A percentile compares a stretch with the other conserved stretches of the same genome.
phyloP scores from a whole-genome alignment of 1,140 invertebrate genomes.

The Anagrus nilaparvatae region DNA sequence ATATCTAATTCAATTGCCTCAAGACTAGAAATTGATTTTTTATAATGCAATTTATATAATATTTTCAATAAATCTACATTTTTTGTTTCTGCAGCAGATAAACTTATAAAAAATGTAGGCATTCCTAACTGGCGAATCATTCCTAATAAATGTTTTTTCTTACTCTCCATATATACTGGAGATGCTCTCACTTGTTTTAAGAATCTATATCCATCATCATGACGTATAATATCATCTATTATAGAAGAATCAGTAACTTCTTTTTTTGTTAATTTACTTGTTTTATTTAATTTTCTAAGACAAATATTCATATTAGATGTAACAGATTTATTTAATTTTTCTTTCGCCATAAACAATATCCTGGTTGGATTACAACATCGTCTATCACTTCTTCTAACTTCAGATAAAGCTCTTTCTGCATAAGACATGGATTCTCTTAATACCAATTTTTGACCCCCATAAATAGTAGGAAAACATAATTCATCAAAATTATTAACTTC shows the following conservation, averaged over 20 bases:
- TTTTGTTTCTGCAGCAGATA: constrained; percentile 7
- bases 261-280: not conserved
- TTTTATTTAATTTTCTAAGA: constrained; percentile 1
- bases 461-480: constrained; percentile 6
- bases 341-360: constrained; percentile 3
- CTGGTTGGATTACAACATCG: constrained; percentile 3
- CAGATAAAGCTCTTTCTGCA: constrained; percentile 2
- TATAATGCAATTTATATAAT: constrained; percentile 6
- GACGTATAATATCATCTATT: not conserved
- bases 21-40: constrained; percentile 1
- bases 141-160: constrained; percentile 1
- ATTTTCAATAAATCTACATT: constrained; percentile 6
- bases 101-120: not conserved
- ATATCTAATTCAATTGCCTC: constrained; percentile 6
- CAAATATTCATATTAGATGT: not conserved
- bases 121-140: constrained; percentile 1
- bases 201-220: constrained; percentile 1
- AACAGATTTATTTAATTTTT: not conserved
- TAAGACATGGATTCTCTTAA: constrained; percentile 2
- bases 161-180: not conserved
- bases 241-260: not conserved
- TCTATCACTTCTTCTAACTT: not conserved
- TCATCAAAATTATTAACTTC: constrained; percentile 2
- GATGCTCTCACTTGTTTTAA: not conserved
- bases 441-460: constrained; percentile 7